These are phyloP conservation scores for Pelusios castaneus DNA, from an alignment of 2,113 vertebrate species.

Conservation along the genomic window DNA sequence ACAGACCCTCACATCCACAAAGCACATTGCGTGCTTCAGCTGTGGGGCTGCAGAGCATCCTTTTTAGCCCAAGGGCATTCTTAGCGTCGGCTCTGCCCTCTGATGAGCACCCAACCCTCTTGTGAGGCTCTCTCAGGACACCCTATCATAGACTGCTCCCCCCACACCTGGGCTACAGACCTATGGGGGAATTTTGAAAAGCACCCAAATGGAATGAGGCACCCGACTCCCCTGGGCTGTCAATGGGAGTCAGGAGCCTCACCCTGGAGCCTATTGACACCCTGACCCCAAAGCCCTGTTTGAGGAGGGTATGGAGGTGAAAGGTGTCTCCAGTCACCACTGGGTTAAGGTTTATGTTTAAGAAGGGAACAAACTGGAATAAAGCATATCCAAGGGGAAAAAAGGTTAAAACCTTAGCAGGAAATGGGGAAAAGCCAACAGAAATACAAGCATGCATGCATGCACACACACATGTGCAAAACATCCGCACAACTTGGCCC, in stretches of 20 bases:
- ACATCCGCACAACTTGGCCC: rapidly evolving
- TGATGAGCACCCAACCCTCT: neutral
- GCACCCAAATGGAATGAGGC: neutral
- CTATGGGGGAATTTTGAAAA: neutral
- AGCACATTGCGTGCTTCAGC: neutral
- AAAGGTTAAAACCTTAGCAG: neutral
- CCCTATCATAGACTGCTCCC: neutral
- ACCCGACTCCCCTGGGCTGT: too few relatives aligned
- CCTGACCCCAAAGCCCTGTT: neutral
- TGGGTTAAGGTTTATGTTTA: neutral
- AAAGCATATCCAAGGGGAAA: neutral
- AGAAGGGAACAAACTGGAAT: neutral
- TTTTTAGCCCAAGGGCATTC: too few relatives aligned
- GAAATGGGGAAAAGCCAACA: neutral
- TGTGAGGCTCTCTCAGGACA: neutral
- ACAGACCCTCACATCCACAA: neutral
- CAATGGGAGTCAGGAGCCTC: too few relatives aligned
- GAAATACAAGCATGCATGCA: neutral
- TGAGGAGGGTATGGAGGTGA: too few relatives aligned
- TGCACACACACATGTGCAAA: too few relatives aligned
- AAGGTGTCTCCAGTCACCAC: neutral
- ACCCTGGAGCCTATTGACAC: neutral
- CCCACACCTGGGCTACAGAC: neutral
- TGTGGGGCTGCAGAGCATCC: neutral
- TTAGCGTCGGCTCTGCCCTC: too few relatives aligned